These are phyloP conservation scores for Sminthurides aquaticus DNA, from an alignment of 2,888 invertebrate genomes.

Conservation along the genomic window DNA sequence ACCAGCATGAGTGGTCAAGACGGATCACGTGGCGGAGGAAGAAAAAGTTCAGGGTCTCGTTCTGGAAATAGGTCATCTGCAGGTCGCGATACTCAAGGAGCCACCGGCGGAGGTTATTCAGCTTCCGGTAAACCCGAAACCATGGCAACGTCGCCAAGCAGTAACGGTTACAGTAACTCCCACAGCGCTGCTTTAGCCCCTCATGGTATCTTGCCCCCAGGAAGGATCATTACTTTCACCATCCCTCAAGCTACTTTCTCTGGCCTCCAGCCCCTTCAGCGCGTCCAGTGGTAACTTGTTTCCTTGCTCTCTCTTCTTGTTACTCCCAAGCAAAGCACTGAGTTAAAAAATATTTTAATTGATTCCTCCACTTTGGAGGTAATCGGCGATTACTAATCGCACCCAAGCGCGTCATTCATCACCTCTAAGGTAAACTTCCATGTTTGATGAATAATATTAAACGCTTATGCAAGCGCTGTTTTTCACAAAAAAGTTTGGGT, in stretches of 20 bases:
- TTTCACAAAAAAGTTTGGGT: too few relatives aligned
- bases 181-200: neutral
- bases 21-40: neutral
- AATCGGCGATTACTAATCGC: too few relatives aligned
- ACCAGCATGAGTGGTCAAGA: neutral
- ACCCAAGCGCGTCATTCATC: too few relatives aligned
- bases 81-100: neutral
- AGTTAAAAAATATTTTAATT: too few relatives aligned
- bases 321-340: too few relatives aligned
- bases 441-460: neutral
- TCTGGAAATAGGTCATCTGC: neutral
- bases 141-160: neutral
- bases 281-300: slow-evolving; percentile 4
- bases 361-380: neutral
- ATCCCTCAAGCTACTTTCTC: neutral
- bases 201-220: slow-evolving; percentile 2
- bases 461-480: neutral
- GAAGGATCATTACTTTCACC: slow-evolving; percentile 6
- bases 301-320: neutral
- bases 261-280: neutral
- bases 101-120: neutral
- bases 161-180: neutral
- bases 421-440: too few relatives aligned
- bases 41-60: neutral
- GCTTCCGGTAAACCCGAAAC: neutral